Evolutionary conservation across 2,888 invertebrate species (phyloP).

Genomic region (Margaritifera margaritifera): DNA sequence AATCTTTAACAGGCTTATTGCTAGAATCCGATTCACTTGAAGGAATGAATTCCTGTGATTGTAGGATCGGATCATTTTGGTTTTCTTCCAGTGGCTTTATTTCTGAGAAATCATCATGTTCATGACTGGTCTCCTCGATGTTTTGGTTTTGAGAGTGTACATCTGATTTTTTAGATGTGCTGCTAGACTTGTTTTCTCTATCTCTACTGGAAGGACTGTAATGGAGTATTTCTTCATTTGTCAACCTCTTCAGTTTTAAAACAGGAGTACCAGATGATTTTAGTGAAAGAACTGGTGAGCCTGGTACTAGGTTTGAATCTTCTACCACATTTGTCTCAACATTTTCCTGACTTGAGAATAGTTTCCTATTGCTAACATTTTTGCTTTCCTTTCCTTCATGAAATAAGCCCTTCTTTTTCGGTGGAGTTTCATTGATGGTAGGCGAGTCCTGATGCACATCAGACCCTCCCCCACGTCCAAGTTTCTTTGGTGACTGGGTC

Average conservation of each 20-base stretch:
- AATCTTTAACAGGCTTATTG: too few species aligned
- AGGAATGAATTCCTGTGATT: constrained; percentile 1
- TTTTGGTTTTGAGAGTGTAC: too few species aligned
- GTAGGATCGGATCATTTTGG: constrained; percentile 1
- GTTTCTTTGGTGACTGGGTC: constrained; percentile 58
- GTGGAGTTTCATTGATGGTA: constrained; percentile 56
- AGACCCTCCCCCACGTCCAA: constrained; percentile 14
- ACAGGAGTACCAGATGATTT: constrained; percentile 42
- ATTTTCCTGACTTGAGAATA: constrained; percentile 38
- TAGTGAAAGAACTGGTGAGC: constrained; percentile 17
- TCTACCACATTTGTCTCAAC: constrained; percentile 21
- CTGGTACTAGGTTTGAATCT: constrained; percentile 47
- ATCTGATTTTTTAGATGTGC: constrained; percentile 6
- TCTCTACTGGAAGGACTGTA: constrained; percentile 43
- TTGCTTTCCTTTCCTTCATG: constrained; percentile 20
- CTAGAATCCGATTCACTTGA: not conserved
- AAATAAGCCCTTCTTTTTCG: constrained; percentile 32
- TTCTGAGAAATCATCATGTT: constrained; percentile 49
- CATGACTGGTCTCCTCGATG: constrained; percentile 25
- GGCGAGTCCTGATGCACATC: constrained; percentile 9
- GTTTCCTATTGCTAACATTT: constrained; percentile 44
- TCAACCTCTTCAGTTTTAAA: constrained; percentile 44
- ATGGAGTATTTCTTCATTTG: constrained; percentile 39
- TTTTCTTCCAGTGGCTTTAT: constrained; percentile 39
- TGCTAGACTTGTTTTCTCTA: constrained; percentile 2